Conservation (phyloP, 2,113 vertebrate species). For the Gorsachius goisagi region DNA sequence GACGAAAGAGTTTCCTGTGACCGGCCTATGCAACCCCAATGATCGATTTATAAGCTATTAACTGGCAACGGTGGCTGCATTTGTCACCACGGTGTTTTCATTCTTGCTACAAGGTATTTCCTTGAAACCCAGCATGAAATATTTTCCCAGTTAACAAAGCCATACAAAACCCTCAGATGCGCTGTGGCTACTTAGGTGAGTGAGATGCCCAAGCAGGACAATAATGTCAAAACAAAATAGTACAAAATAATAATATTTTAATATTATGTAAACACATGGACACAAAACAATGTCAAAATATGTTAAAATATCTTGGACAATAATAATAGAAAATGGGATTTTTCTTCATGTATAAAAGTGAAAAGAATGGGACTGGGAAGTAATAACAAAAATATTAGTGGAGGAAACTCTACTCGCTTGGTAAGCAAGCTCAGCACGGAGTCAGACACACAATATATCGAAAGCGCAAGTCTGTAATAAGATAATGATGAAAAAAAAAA, state of each 20-base stretch:
- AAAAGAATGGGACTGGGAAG: constrained; percentile 21
- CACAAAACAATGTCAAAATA: constrained; percentile 50
- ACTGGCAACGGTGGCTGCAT: not conserved
- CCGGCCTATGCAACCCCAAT: accelerated
- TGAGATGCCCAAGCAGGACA: constrained; percentile 55
- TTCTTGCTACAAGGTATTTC: not conserved
- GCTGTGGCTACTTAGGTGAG: not conserved
- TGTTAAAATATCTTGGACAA: constrained; percentile 30
- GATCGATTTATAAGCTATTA: not conserved
- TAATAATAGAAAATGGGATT: constrained; percentile 44
- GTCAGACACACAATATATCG: not conserved
- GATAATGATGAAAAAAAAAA: constrained; percentile 62
- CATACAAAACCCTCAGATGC: not conserved
- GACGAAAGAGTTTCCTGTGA: not conserved
- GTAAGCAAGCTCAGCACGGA: constrained; percentile 52
- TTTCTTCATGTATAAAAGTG: constrained; percentile 30
- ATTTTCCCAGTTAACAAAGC: not conserved
- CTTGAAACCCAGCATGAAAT: not conserved
- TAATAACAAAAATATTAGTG: not conserved
- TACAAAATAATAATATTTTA: constrained; percentile 76
- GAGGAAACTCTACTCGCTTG: not conserved
- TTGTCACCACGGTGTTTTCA: not conserved
- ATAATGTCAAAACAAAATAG: constrained; percentile 66
- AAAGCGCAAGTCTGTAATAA: constrained; percentile 38
- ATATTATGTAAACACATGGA: constrained; percentile 69